Percentiles rank a stretch among this genome's conserved stretches.
These are phyloP conservation scores for Eurystomus glaucurus DNA, from an alignment of 2,797 vertebrate genomes.

Conservation along the genomic window DNA sequence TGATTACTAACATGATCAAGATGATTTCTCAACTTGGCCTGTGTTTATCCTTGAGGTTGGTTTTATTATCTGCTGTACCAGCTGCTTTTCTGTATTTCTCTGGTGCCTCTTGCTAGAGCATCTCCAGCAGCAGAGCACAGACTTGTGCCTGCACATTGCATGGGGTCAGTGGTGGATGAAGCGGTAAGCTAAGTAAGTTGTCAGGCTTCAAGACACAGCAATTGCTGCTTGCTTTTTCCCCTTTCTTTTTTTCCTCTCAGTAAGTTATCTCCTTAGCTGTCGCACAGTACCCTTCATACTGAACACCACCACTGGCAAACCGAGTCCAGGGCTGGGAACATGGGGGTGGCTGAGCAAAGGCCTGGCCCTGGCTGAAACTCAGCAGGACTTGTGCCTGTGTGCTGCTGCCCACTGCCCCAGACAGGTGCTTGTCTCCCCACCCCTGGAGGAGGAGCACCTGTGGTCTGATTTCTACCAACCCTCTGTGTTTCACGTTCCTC, in stretches of 20 bases:
- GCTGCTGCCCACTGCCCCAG: rapidly evolving
- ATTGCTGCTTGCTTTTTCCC: background rate
- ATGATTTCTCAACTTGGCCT: background rate
- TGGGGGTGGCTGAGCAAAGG: no score
- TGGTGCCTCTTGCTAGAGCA: rapidly evolving
- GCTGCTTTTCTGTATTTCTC: background rate
- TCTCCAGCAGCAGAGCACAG: background rate
- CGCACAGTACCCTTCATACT: background rate
- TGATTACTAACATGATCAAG: background rate
- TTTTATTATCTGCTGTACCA: background rate
- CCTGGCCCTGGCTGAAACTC: background rate
- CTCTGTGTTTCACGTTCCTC: rapidly evolving
- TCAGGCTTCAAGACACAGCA: background rate
- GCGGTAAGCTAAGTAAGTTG: background rate
- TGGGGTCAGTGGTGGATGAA: background rate
- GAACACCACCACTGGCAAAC: rapidly evolving
- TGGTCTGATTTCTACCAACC: background rate
- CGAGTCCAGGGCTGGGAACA: background rate
- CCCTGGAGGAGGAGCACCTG: rapidly evolving
- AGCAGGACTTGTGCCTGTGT: rapidly evolving
- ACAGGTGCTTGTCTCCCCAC: rapidly evolving
- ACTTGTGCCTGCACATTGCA: rapidly evolving
- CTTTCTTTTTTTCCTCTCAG: rapidly evolving
- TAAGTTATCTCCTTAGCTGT: rapidly evolving
- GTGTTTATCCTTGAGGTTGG: background rate